These are phyloP conservation scores for Caenorhabditis wallacei DNA, from an alignment of 2,888 invertebrate species.

Conservation along the genomic window DNA sequence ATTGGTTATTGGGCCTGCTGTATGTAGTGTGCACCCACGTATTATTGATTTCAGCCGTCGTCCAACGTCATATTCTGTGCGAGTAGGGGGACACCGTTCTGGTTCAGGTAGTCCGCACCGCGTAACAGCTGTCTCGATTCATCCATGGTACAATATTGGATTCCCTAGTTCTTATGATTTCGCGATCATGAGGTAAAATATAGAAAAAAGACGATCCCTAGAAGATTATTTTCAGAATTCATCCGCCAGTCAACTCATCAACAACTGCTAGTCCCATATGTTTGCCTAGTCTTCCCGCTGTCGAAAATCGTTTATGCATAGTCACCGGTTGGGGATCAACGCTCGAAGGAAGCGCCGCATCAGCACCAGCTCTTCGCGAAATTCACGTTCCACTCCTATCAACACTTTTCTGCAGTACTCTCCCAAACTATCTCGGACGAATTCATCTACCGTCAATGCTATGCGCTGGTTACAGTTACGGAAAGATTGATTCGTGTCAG, in stretches of 20 bases:
- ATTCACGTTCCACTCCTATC: conserved; percentile 80
- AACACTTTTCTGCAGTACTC: conserved; percentile 74
- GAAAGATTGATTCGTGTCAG: conserved; percentile 80
- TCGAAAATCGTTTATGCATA: conserved; percentile 73
- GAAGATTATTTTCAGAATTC: conserved; percentile 60
- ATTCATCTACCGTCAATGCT: conserved; percentile 80
- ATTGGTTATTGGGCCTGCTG: neutral
- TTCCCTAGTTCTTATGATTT: conserved; percentile 71
- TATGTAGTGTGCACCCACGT: neutral
- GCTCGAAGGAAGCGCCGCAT: conserved; percentile 67
- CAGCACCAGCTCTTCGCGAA: conserved; percentile 72
- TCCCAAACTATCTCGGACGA: conserved; percentile 68
- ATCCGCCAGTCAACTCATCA: conserved; percentile 67
- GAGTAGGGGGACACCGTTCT: conserved; percentile 75
- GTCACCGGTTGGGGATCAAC: conserved; percentile 79
- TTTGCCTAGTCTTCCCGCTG: conserved; percentile 67
- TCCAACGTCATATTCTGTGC: conserved; percentile 69
- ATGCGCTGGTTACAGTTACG: conserved; percentile 81
- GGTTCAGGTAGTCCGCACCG: conserved; percentile 62
- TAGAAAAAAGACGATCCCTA: neutral
- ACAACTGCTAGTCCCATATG: conserved; percentile 70
- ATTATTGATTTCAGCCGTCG: conserved; percentile 64
- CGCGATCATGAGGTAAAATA: conserved; percentile 69
- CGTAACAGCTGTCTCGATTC: conserved; percentile 67
- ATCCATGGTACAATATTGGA: conserved; percentile 71